Conservation (phyloP, 2,113 vertebrate genomes). For the Coptodon bakossiorum region DNA sequence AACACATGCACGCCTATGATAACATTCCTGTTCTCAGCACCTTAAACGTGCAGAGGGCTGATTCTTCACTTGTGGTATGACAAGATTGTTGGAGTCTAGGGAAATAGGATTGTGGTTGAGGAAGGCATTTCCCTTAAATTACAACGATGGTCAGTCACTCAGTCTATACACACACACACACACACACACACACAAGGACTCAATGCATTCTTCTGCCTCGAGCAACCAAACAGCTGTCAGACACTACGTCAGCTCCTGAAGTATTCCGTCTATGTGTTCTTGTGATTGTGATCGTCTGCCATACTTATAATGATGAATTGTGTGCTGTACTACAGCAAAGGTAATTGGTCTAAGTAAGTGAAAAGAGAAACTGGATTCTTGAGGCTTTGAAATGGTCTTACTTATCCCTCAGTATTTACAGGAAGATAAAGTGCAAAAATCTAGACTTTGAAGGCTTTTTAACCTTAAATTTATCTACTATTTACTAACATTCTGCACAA, state of each 20-base stretch:
- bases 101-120: conserved; percentile 51
- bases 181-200: background rate
- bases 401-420: background rate
- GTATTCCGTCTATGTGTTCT: conserved; percentile 16
- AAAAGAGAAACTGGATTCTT: background rate
- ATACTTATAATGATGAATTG: background rate
- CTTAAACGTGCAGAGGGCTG: conserved; percentile 15
- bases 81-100: conserved; percentile 32
- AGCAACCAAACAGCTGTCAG: conserved; percentile 60
- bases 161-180: background rate
- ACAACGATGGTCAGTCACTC: conserved; percentile 35
- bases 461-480: background rate
- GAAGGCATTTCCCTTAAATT: conserved; percentile 58
- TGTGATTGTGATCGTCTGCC: background rate
- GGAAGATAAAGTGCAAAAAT: background rate
- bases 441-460: background rate
- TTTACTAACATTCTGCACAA: background rate
- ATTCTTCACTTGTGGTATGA: conserved; percentile 31
- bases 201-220: conserved; percentile 39
- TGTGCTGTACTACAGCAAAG: background rate
- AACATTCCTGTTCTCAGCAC: conserved; percentile 33
- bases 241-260: conserved; percentile 62
- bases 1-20: conserved; percentile 31
- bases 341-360: background rate
- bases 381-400: background rate